A percentile compares a stretch with the other conserved stretches of the same genome.
Evolutionary conservation across 2,888 invertebrate genomes (phyloP).

Genomic region (Ypsolopha sequella): DNA sequence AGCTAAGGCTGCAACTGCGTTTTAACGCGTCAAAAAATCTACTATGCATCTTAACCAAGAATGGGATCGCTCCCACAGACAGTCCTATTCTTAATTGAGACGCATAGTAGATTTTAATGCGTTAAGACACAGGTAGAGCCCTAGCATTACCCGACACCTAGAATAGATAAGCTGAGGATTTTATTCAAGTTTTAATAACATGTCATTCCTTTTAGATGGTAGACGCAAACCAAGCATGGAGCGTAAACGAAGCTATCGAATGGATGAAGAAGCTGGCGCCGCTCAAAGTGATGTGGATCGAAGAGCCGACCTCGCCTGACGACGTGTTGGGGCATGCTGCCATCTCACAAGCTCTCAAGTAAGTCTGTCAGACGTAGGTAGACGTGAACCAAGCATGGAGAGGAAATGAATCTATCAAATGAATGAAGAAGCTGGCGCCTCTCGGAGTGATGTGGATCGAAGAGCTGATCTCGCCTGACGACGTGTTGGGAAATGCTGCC

Average conservation of each 20-base stretch:
- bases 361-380: constrained; percentile 66
- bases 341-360: constrained; percentile 79
- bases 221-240: constrained; percentile 93
- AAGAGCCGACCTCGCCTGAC: constrained; percentile 94
- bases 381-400: constrained; percentile 94
- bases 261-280: constrained; percentile 86
- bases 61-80: too few species aligned
- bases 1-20: too few species aligned
- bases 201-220: constrained; percentile 73
- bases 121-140: too few species aligned
- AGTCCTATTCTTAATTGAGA: too few species aligned
- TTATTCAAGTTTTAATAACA: too few species aligned
- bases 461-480: constrained; percentile 94
- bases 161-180: too few species aligned
- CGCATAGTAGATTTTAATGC: too few species aligned
- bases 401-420: constrained; percentile 84
- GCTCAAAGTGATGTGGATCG: constrained; percentile 88
- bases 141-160: too few species aligned
- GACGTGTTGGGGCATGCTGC: constrained; percentile 88
- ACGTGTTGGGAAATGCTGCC: constrained; percentile 85
- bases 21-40: too few species aligned
- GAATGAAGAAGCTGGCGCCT: constrained; percentile 83
- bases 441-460: constrained; percentile 90
- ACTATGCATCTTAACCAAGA: too few species aligned
- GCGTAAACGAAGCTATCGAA: constrained; percentile 84